These are phyloP conservation scores for Scelioninae gen. 2 DNA, from an alignment of 2,888 invertebrate species.

Conservation along the genomic window DNA sequence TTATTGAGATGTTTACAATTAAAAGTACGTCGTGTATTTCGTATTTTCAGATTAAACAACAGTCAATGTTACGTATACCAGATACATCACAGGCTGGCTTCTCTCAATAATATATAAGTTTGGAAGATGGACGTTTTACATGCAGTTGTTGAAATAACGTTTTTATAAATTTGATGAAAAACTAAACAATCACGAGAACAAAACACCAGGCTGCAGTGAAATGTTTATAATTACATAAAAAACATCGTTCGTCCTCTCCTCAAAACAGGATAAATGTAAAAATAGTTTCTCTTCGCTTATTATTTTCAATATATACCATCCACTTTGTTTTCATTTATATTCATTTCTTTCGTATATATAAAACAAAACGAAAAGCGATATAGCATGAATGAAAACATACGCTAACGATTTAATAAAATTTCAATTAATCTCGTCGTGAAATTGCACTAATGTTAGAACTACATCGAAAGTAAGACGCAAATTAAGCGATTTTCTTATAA, in stretches of 20 bases:
- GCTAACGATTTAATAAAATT: constrained; percentile 36
- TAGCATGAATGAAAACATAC: constrained; percentile 31
- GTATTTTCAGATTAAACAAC: constrained; percentile 36
- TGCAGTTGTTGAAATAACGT: constrained; percentile 38
- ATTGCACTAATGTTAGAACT: constrained; percentile 56
- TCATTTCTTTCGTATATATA: constrained; percentile 15
- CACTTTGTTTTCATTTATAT: constrained; percentile 35
- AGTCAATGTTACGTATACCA: constrained; percentile 58
- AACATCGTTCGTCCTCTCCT: constrained; percentile 53
- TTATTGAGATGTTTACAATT: neutral
- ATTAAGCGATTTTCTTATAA: constrained; percentile 47
- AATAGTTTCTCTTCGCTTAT: constrained; percentile 56
- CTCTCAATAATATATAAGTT: constrained; percentile 52
- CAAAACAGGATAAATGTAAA: constrained; percentile 58
- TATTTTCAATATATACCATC: constrained; percentile 46
- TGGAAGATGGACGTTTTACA: constrained; percentile 58
- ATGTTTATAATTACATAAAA: constrained; percentile 44
- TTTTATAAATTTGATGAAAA: constrained; percentile 24
- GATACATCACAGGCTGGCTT: constrained; percentile 61
- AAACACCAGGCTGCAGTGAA: constrained; percentile 47
- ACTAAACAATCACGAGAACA: constrained; percentile 36
- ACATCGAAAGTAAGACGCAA: constrained; percentile 40
- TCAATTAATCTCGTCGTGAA: constrained; percentile 39
- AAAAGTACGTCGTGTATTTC: constrained; percentile 8
- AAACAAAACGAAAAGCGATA: constrained; percentile 42